Evolutionary conservation across 2,113 vertebrate genomes (phyloP), one percentile per base, ranked within the genome.

Genomic region (Microtus ochrogaster): DNA sequence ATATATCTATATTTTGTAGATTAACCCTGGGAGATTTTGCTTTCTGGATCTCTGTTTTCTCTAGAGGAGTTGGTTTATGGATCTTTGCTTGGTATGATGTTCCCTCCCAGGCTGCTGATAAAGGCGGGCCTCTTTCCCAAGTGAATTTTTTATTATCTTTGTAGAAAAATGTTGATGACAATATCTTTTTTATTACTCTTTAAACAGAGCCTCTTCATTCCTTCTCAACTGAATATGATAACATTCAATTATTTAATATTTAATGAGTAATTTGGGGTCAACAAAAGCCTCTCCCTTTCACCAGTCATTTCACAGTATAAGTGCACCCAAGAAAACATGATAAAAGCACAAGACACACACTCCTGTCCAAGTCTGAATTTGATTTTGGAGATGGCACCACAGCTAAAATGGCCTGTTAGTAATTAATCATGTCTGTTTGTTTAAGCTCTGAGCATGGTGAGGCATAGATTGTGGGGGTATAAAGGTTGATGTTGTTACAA

Each of bases 91-190:
- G 63, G 94, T 90, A 85, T 70, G 28, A 78, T 78, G 76, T 41
- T 95, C 65, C 30, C 39, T 93, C 92, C 66, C 33, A 92, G 77
- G 52, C 65, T n/a, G 61, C 84, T 94, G 93, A 92, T 86, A 94
- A 96, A 97, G 88, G 49, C 44, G 6, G 74, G 13, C 19, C 66
- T 96, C 66, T 96, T 95, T 96, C 85, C 58, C 76, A 95, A 97
- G 81, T 92, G 72, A 91, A n/a, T 84, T 95, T 96, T 85, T 94
- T 92, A 61, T 94, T 96, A 89, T 96, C 81, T 90, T 94, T 96
- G 85, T 91, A 94, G 90, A 92, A 96, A 96, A 95, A 87, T 87
- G 33, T 55, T 86, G 94, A 96, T 95, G 90, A 97, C 81, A 93
- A 36, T 96, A 96, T 93, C 84, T 93, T 91, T 82, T 81, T 90